A percentile compares a stretch with the other conserved stretches of the same genome.
These are phyloP conservation scores for Alloscopus bannaensis DNA, from an alignment of 2,888 invertebrate species.

Conservation along the genomic window DNA sequence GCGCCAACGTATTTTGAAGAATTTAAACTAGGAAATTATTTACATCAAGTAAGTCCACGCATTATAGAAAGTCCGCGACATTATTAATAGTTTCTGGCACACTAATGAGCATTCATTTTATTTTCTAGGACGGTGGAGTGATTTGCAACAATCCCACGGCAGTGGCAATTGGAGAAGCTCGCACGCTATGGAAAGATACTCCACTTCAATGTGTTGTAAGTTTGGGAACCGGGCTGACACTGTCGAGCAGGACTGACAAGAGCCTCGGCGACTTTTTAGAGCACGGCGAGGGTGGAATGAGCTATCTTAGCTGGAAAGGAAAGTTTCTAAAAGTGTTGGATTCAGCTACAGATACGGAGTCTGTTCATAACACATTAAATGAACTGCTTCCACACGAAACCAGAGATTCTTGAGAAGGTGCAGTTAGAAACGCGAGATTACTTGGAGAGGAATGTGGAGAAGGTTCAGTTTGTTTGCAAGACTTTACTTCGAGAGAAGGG, in stretches of 20 bases:
- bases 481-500: conserved; percentile 61
- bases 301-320: conserved; percentile 74
- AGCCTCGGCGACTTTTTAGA: conserved; percentile 56
- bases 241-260: conserved; percentile 66
- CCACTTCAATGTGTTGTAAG: conserved; percentile 88
- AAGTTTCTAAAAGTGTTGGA: conserved; percentile 89
- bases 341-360: conserved; percentile 91
- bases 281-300: conserved; percentile 39
- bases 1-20: conserved; percentile 95
- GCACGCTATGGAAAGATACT: conserved; percentile 84
- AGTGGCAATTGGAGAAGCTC: conserved; percentile 91
- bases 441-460: conserved; percentile 67
- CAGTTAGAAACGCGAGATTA: conserved; percentile 71
- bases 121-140: conserved; percentile 84
- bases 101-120: too few species aligned
- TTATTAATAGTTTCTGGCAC: too few species aligned
- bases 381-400: conserved; percentile 85
- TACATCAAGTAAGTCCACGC: conserved; percentile 81
- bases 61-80: too few species aligned
- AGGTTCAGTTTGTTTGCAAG: conserved; percentile 58
- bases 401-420: conserved; percentile 81
- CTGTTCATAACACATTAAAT: conserved; percentile 74
- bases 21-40: conserved; percentile 82
- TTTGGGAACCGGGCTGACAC: conserved; percentile 81
- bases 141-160: conserved; percentile 92